Percentiles rank a stretch among this genome's conserved stretches.
phyloP scores from a whole-genome alignment of 2,888 invertebrate genomes.

The Abrostola tripartita region DNA sequence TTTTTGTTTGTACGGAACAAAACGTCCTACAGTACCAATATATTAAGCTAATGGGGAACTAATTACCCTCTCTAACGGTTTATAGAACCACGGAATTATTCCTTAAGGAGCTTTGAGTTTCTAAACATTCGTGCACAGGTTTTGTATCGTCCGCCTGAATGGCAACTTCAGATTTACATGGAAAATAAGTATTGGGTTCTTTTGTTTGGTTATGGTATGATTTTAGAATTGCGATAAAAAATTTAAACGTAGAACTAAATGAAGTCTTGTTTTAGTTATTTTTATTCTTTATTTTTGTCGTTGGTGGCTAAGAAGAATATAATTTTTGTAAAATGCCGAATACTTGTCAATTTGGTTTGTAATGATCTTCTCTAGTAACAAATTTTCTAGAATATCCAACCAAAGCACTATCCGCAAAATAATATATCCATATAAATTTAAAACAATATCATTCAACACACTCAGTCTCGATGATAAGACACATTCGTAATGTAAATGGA shows the following conservation, averaged over 20 bases:
- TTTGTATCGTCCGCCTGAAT: conserved; percentile 30
- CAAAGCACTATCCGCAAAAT: too few relatives aligned
- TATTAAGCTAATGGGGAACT: conserved; percentile 83
- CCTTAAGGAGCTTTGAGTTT: conserved; percentile 68
- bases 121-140: conserved; percentile 40
- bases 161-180: conserved; percentile 16
- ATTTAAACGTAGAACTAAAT: too few relatives aligned
- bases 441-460: conserved; percentile 57
- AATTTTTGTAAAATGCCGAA: too few relatives aligned
- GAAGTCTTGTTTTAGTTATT: too few relatives aligned
- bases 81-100: conserved; percentile 77
- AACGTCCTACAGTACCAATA: conserved; percentile 55
- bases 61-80: conserved; percentile 79
- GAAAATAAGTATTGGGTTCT: conserved; percentile 6
- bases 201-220: too few relatives aligned
- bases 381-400: conserved; percentile 31
- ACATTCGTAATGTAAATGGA: conserved; percentile 53
- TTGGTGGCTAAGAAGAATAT: too few relatives aligned
- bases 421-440: conserved; percentile 57
- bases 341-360: too few relatives aligned
- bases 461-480: conserved; percentile 49
- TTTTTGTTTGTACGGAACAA: conserved; percentile 68
- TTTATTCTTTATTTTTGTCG: too few relatives aligned
- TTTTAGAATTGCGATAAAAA: too few relatives aligned
- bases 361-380: not conserved